Conservation (phyloP, 1,140 invertebrate species). For the Heliothis virescens region DNA sequence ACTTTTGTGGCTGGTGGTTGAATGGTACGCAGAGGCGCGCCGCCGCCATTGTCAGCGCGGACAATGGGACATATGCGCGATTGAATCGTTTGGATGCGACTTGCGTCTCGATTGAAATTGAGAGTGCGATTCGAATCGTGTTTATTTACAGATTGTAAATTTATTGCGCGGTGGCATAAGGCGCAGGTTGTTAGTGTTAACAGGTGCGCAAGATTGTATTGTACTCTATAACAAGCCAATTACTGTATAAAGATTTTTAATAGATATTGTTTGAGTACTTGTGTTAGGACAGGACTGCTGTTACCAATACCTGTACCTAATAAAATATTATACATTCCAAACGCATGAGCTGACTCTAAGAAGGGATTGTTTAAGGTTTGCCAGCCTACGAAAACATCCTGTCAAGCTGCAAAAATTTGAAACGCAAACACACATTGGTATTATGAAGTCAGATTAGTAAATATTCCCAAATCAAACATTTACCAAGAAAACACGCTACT, state of each 20-base stretch:
- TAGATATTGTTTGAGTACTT: background rate
- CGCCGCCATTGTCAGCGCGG: constrained; percentile 68
- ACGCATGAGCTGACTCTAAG: background rate
- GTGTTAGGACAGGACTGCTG: background rate
- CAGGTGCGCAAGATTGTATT: constrained; percentile 32
- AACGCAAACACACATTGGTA: constrained; percentile 69
- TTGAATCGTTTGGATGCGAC: constrained; percentile 74
- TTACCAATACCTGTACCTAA: background rate
- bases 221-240: background rate
- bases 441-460: constrained; percentile 75
- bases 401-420: constrained; percentile 67
- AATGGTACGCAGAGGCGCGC: constrained; percentile 74
- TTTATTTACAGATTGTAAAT: constrained; percentile 52
- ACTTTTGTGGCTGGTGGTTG: constrained; percentile 76
- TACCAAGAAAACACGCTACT: constrained; percentile 83
- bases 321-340: background rate
- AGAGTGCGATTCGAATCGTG: constrained; percentile 62
- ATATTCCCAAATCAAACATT: constrained; percentile 82
- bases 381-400: constrained; percentile 70
- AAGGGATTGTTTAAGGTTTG: constrained; percentile 62
- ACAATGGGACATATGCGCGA: constrained; percentile 81
- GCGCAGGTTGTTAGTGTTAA: background rate
- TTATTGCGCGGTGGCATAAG: constrained; percentile 23
- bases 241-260: background rate
- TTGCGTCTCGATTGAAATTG: constrained; percentile 74